Percentiles rank a stretch among this genome's conserved stretches.
Evolutionary conservation across 2,888 invertebrate genomes (phyloP).

Genomic region (Xylota sylvarum): DNA sequence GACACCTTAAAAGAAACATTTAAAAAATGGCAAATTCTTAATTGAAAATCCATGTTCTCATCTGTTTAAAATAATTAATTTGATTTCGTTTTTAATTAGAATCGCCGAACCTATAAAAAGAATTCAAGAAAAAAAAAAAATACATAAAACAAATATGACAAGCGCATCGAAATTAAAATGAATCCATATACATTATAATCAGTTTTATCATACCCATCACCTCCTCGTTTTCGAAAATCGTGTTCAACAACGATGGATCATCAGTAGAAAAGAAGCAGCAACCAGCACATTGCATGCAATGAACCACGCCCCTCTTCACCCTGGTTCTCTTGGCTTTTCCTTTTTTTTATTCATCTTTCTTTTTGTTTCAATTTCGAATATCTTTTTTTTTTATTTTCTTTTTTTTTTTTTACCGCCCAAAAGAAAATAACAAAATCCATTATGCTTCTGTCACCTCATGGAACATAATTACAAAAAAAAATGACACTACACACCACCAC

Average conservation of each 20-base stretch:
- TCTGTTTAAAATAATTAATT: conserved; percentile 37
- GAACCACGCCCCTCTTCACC: conserved; percentile 28
- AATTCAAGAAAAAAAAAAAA: not conserved
- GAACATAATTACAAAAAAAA: conserved; percentile 37
- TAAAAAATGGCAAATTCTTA: conserved; percentile 17
- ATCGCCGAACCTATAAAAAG: not conserved
- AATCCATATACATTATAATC: conserved; percentile 43
- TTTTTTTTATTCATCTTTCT: conserved; percentile 1
- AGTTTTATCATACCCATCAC: conserved; percentile 43
- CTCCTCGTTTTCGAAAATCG: conserved; percentile 15
- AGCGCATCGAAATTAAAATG: conserved; percentile 30
- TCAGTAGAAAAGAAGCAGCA: not conserved
- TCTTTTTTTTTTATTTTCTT: conserved; percentile 24
- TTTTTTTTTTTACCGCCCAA: conserved; percentile 7
- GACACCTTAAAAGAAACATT: conserved; percentile 4
- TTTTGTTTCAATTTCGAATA: conserved; percentile 23
- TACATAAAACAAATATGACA: conserved; percentile 5
- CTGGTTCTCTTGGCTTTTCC: not conserved
- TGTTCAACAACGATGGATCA: conserved; percentile 56
- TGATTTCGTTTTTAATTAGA: conserved; percentile 53
- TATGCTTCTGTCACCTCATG: conserved; percentile 66
- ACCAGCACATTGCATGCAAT: conserved; percentile 50
- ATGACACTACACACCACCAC: conserved; percentile 1
- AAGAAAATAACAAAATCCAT: conserved; percentile 57
- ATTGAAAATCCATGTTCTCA: conserved; percentile 42